Conservation (phyloP, 2,888 invertebrate species). For the Diaperis boleti region DNA sequence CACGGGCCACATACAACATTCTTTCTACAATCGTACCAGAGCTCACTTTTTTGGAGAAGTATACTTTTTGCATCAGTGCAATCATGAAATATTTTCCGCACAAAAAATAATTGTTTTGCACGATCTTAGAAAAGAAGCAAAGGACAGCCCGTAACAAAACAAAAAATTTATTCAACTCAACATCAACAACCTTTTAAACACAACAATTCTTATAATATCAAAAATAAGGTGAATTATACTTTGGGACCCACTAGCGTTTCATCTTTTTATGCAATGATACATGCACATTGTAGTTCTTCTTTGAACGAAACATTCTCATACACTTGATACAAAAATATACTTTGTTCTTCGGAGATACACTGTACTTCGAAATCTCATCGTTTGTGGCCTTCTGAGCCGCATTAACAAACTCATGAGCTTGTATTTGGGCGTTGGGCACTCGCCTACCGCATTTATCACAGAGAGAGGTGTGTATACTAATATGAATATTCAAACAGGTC, state of each 20-base stretch:
- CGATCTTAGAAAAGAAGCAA: too few species aligned
- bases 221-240: background rate
- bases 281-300: background rate
- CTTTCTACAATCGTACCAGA: too few species aligned
- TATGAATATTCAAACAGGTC: slow-evolving; percentile 17
- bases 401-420: background rate
- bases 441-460: background rate
- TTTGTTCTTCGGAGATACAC: background rate
- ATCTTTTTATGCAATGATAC: background rate
- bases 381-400: background rate
- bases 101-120: too few species aligned
- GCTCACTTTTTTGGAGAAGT: too few species aligned
- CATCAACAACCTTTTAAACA: background rate
- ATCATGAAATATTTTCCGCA: too few species aligned
- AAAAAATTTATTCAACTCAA: background rate
- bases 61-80: too few species aligned
- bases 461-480: background rate
- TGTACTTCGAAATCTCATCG: background rate
- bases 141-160: too few species aligned
- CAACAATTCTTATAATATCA: background rate
- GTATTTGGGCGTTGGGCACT: slow-evolving; percentile 6
- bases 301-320: background rate
- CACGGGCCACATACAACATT: too few species aligned
- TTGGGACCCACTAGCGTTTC: background rate
- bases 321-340: slow-evolving; percentile 8